A percentile compares a stretch with the other conserved stretches of the same genome.
Evolutionary conservation across 1,140 invertebrate species (phyloP).

Genomic region (Mercenaria mercenaria): DNA sequence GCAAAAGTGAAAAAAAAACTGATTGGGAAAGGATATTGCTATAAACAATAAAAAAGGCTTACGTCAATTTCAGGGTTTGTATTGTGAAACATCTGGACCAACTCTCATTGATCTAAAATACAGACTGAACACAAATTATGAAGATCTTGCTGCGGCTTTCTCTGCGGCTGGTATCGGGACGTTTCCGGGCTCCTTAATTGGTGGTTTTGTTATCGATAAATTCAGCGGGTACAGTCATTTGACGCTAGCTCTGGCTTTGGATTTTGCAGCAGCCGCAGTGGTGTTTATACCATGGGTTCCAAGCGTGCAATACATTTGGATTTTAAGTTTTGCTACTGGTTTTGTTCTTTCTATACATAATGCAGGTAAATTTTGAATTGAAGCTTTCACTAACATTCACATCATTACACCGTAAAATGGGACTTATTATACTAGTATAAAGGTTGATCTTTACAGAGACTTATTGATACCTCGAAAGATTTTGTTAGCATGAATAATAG

Average conservation of each 20-base stretch:
- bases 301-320: slow-evolving; percentile 46
- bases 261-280: slow-evolving; percentile 44
- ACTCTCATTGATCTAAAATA: slow-evolving; percentile 68
- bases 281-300: slow-evolving; percentile 56
- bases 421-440: no score
- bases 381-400: no score
- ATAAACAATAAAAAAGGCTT: no score
- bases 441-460: no score
- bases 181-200: slow-evolving; percentile 66
- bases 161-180: slow-evolving; percentile 67
- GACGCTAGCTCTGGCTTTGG: slow-evolving; percentile 63
- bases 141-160: slow-evolving; percentile 62
- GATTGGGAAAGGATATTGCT: no score
- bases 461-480: no score
- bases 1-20: no score
- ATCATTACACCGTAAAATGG: no score
- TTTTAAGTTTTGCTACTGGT: slow-evolving; percentile 62
- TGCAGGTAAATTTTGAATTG: slow-evolving; percentile 54
- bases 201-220: slow-evolving; percentile 60
- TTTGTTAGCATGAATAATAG: no score
- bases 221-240: slow-evolving; percentile 60
- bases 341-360: slow-evolving; percentile 72
- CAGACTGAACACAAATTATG: slow-evolving; percentile 51
- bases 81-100: slow-evolving; percentile 69
- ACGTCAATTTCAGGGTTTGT: slow-evolving; percentile 63